These are phyloP conservation scores for Sparidentex hasta DNA, from an alignment of 2,797 vertebrate genomes.

Conservation along the genomic window DNA sequence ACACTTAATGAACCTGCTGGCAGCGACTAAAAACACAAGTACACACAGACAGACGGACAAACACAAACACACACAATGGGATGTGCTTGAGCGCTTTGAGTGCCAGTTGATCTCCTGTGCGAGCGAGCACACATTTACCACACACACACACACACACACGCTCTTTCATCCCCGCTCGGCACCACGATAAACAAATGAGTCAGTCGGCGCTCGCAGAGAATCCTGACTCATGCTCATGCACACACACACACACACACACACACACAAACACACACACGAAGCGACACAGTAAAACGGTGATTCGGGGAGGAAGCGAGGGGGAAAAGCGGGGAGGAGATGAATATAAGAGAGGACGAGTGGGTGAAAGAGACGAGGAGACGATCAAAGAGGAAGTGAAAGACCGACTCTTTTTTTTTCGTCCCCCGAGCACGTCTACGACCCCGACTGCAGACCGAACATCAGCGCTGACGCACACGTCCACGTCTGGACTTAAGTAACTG, in stretches of 20 bases:
- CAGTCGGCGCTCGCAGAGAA: slow-evolving; percentile 72
- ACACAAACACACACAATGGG: slow-evolving; percentile 46
- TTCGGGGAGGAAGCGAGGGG: background rate
- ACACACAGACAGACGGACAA: slow-evolving; percentile 42
- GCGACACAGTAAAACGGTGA: background rate
- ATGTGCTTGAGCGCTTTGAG: slow-evolving; percentile 36
- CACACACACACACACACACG: slow-evolving; percentile 28
- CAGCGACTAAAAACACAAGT: slow-evolving; percentile 39
- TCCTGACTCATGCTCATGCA: slow-evolving; percentile 75
- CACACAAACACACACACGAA: slow-evolving; percentile 6
- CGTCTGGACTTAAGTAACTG: background rate
- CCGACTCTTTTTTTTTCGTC: background rate
- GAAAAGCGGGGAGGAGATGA: slow-evolving; percentile 6
- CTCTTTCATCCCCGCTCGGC: slow-evolving; percentile 63
- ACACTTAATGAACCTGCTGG: slow-evolving; percentile 46
- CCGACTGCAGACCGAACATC: slow-evolving; percentile 19
- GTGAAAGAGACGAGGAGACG: slow-evolving; percentile 12
- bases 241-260: slow-evolving; percentile 13
- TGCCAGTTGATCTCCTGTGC: slow-evolving; percentile 52
- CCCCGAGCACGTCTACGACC: background rate
- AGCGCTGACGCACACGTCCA: background rate
- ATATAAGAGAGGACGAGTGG: slow-evolving; percentile 2
- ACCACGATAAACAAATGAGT: slow-evolving; percentile 81
- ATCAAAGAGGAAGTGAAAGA: slow-evolving; percentile 36
- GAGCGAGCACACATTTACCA: slow-evolving; percentile 13